Percentiles rank a stretch among this genome's conserved stretches.
Evolutionary conservation across 2,888 invertebrate genomes (phyloP).

Genomic region (Trimorus sp.): DNA sequence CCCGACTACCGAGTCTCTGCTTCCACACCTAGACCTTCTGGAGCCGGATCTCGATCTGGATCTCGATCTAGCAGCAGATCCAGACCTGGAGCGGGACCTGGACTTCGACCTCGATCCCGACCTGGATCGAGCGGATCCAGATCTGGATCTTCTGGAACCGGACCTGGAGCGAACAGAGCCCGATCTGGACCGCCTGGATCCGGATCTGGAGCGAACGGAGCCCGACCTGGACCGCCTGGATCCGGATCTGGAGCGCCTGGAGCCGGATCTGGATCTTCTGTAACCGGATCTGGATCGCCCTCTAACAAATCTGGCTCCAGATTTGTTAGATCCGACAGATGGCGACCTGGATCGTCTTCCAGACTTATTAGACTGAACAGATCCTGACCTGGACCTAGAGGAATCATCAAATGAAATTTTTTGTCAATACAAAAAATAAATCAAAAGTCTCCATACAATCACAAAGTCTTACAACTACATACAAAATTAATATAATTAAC

Average conservation of each 20-base stretch:
- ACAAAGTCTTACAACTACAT: too few relatives aligned
- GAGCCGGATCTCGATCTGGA: slow-evolving; percentile 72
- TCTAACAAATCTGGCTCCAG: slow-evolving; percentile 26
- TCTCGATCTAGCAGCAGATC: slow-evolving; percentile 68
- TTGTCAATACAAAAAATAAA: too few relatives aligned
- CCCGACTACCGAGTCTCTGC: slow-evolving; percentile 71
- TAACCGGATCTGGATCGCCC: slow-evolving; percentile 64
- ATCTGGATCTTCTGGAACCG: slow-evolving; percentile 22
- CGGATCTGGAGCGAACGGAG: slow-evolving; percentile 36
- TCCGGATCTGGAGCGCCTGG: slow-evolving; percentile 19
- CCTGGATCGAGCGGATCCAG: slow-evolving; percentile 60
- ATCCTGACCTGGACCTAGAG: slow-evolving; percentile 66
- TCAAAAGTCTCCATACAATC: too few relatives aligned
- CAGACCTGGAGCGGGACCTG: slow-evolving; percentile 67
- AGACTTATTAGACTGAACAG: slow-evolving; percentile 54
- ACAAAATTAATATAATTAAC: too few relatives aligned
- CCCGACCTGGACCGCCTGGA: slow-evolving; percentile 68
- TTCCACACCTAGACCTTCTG: slow-evolving; percentile 72
- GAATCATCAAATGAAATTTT: background rate
- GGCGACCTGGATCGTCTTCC: slow-evolving; percentile 54
- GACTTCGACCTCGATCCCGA: slow-evolving; percentile 72
- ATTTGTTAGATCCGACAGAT: slow-evolving; percentile 73
- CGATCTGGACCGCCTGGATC: slow-evolving; percentile 68
- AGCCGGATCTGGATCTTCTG: slow-evolving; percentile 44
- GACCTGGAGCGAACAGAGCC: slow-evolving; percentile 42